Base-by-base conservation (phyloP, 2,888 invertebrate genomes). In the Phytoseiulus persimilis region DNA sequence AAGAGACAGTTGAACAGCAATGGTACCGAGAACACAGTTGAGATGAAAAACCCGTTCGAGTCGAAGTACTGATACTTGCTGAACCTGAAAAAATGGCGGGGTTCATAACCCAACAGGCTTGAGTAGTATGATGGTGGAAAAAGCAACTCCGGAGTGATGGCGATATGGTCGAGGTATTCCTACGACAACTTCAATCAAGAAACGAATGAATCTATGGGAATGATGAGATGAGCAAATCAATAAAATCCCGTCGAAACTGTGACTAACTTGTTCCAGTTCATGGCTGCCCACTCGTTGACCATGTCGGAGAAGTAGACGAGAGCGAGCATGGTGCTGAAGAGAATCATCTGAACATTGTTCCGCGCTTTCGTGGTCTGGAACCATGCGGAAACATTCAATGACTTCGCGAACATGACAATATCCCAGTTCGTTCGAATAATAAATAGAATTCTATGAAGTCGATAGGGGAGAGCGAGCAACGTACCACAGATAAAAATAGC, bases 51-150 rank as follows among this genome's bases (percentile, higher is more conserved):
- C 32, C 98, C 98, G 93, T 96, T 96, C 92, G 96, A 96, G 93
- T 98, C 98, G 93, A 98, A 98, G 93, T 97, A 98, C 92, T 97
- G 97, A 92, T 98, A 97, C 91, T 95, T 95, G 0, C 97, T 96
- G 93, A 98, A 93, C 92, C 95, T 94, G 92, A n/a, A 91, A 90
- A 83, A 90, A 23, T 9, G 39, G 9, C 9, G 3, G 9, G 39
- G 39, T 39, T 39, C 9, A 39, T 9, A 39, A 3, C 39, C 3
- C 39, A 6, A 9, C 3, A 39, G 39, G 39, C 9, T 39, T 39
- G 5, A 9, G 39, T 3, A 90, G 6, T n/a, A n/a, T n/a, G n/a
- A n/a, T n/a, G n/a, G n/a, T n/a, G n/a, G n/a, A n/a, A n/a, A n/a
- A n/a, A n/a, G n/a, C n/a, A n/a, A n/a, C n/a, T n/a, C n/a, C n/a